Conservation (phyloP, 2,888 invertebrate species). For the Apamea anceps region DNA sequence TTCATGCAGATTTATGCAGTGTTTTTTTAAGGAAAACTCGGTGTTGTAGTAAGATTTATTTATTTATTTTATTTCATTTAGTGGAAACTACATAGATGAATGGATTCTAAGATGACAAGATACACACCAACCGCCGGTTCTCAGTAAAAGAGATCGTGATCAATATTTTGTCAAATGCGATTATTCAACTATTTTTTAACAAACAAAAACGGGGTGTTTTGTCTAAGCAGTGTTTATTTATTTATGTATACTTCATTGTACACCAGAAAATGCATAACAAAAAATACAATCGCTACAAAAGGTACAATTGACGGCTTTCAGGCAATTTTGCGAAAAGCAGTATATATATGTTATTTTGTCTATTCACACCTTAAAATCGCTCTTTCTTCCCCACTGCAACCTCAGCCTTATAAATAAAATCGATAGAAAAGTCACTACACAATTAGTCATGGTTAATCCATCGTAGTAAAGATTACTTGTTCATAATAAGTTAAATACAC, state of each 20-base stretch:
- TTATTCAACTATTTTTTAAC: neutral
- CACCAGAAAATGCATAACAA: no score
- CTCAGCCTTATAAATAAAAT: neutral
- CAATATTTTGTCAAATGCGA: neutral
- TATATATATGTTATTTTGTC: neutral
- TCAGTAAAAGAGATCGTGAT: neutral
- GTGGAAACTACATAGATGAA: neutral
- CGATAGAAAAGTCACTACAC: constrained; percentile 3
- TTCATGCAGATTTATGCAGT: neutral
- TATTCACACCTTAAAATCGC: constrained; percentile 12
- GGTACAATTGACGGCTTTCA: no score
- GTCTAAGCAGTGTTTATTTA: neutral
- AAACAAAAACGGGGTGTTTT: neutral
- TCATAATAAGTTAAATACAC: constrained; percentile 18
- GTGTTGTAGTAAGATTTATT: neutral
- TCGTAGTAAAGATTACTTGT: constrained; percentile 33
- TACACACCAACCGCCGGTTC: neutral
- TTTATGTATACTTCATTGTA: no score
- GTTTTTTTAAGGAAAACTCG: neutral
- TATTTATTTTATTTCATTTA: neutral
- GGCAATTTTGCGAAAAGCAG: neutral
- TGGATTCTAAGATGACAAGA: neutral
- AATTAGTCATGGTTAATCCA: constrained; percentile 16
- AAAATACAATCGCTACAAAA: no score
- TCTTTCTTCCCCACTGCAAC: neutral